Conservation (phyloP, 2,888 invertebrate species). For the Tetrapedia diversipes region DNA sequence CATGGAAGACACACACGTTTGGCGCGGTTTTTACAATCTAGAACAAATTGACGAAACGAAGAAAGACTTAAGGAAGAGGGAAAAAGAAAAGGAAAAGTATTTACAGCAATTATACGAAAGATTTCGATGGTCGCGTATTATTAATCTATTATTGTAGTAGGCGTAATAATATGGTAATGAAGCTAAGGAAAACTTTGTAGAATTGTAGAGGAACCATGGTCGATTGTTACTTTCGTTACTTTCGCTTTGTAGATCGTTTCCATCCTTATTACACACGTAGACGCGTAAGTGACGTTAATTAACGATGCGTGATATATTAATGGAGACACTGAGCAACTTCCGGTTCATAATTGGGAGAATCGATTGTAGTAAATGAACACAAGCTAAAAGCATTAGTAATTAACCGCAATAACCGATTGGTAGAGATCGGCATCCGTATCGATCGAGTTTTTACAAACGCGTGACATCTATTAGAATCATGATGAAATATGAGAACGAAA, state of each 20-base stretch:
- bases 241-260: slow-evolving; percentile 18
- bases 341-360: slow-evolving; percentile 2
- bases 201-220: slow-evolving; percentile 2
- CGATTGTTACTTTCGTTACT: slow-evolving; percentile 23
- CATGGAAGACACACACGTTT: background rate
- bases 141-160: slow-evolving; percentile 18
- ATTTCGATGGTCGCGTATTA: slow-evolving; percentile 17
- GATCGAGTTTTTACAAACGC: background rate
- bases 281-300: slow-evolving; percentile 31
- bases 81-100: no score
- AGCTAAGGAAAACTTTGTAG: slow-evolving; percentile 13
- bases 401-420: background rate
- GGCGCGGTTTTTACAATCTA: background rate
- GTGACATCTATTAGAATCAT: background rate
- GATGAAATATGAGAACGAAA: background rate
- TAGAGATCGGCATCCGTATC: slow-evolving; percentile 6
- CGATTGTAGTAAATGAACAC: background rate
- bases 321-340: background rate
- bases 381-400: background rate
- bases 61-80: no score
- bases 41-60: background rate
- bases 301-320: background rate
- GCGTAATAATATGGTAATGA: slow-evolving; percentile 13
- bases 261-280: slow-evolving; percentile 35
- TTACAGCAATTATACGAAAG: background rate